Base-by-base conservation (phyloP, 2,113 vertebrate genomes). In the Coryphaenoides rupestris region DNA sequence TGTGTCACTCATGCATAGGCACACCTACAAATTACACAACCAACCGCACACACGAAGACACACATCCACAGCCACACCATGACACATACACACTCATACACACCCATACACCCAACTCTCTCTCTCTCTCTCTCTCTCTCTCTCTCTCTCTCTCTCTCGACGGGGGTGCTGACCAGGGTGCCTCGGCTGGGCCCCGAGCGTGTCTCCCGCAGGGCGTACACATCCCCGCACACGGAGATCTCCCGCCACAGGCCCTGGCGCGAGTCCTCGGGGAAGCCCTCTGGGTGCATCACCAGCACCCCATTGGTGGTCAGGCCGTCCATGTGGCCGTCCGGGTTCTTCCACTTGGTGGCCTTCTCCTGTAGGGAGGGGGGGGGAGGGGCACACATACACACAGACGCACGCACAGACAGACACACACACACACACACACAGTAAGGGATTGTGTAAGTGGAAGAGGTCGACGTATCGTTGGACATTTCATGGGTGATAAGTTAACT, bases 301-400 rank as follows among this genome's bases (percentile, higher is more conserved):
- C 97, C 97, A 0, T 99, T 99, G 23, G 97, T 99, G 1, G 97
- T 99, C 74, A 99, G 83, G 21, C 97, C 97, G 1, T 99, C 97
- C 97, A 99, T 99, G 75, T 98, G 94, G 5, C 97, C 97, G 2
- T 98, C 96, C 0, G 96, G 94, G 76, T 98, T 99, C 88, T 98
- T 98, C 97, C 97, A 99, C 62, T 98, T 99, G 14, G 97, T 98
- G 0, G 97, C 97, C 84, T 98, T 98, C 81, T 99, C 97, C 97
- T 99, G 65, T 16, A 3, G 47, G 9, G 5, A 15, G 1, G 10
- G 13, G 28, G 26, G 12, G 26, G 1, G 19, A 60, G n/a, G n/a
- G n/a, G 76, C 3, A 3, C 33, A 2, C 58, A 7, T 23, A 58
- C 10, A 66, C 15, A 68, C n/a, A 47, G 14, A 60, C 45, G n/a